Evolutionary conservation across 2,888 invertebrate genomes (phyloP).

Genomic region (Adelphocoris suturalis): DNA sequence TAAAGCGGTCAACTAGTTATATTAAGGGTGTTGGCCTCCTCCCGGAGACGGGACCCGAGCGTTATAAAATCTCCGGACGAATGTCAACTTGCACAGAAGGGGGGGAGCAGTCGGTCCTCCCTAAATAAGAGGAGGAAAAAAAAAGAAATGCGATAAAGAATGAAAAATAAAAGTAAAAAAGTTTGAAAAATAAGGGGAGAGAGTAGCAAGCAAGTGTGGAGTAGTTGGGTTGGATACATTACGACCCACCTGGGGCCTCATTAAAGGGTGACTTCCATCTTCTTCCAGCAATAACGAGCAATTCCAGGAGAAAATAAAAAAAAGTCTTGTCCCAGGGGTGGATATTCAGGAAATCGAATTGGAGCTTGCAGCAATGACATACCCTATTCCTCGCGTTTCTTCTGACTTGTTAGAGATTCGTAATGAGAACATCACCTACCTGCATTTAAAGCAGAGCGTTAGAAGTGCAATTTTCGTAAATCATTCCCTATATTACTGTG

Average conservation of each 20-base stretch:
- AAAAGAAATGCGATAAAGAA: background rate
- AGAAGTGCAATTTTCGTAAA: too few species aligned
- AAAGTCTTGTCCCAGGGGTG: background rate
- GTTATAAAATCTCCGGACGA: conserved; percentile 49
- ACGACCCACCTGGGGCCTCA: conserved; percentile 62
- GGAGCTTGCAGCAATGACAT: background rate
- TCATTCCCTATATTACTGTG: too few species aligned
- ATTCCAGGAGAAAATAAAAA: conserved; percentile 17
- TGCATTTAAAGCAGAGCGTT: too few species aligned
- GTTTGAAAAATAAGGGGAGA: conserved; percentile 1
- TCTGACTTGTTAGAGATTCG: background rate
- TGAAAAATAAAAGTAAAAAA: conserved; percentile 18
- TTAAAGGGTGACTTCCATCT: conserved; percentile 44
- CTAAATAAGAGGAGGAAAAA: background rate
- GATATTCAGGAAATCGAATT: conserved; percentile 34
- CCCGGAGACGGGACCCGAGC: background rate
- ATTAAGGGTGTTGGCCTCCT: conserved; percentile 16
- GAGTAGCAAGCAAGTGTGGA: conserved; percentile 32
- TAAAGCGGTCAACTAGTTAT: conserved; percentile 61
- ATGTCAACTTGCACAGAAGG: conserved; percentile 1
- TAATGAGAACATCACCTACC: background rate
- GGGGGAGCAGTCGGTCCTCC: background rate
- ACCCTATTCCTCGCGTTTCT: background rate
- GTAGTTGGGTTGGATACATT: conserved; percentile 53
- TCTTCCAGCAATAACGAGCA: conserved; percentile 32